A percentile compares a stretch with the other conserved stretches of the same genome.
Evolutionary conservation across 2,888 invertebrate species (phyloP).

Genomic region (Automeris io): DNA sequence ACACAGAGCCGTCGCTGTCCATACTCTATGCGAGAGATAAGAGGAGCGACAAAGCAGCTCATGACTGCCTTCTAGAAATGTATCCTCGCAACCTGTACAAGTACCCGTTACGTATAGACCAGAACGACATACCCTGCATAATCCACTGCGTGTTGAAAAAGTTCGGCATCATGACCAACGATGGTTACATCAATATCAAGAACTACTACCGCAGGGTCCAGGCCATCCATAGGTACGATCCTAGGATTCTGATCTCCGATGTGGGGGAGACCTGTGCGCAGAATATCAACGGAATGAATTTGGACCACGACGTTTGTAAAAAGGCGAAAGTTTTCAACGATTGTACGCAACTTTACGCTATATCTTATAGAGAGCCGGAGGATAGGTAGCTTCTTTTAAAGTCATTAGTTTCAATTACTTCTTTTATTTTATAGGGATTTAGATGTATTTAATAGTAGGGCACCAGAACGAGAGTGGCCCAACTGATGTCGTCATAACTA

Average conservation of each 20-base stretch:
- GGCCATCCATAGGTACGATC: conserved; percentile 64
- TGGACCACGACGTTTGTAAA: conserved; percentile 66
- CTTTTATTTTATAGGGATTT: too few relatives aligned
- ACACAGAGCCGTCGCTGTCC: conserved; percentile 57
- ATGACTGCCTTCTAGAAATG: conserved; percentile 61
- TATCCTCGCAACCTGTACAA: conserved; percentile 62
- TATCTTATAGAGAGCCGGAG: conserved; percentile 49
- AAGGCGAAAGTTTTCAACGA: conserved; percentile 70
- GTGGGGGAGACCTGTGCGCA: conserved; percentile 66
- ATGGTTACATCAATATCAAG: conserved; percentile 57
- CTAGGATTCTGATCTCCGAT: conserved; percentile 63
- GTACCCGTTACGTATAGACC: conserved; percentile 56
- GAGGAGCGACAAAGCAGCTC: conserved; percentile 53
- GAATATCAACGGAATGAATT: conserved; percentile 63
- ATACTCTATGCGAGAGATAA: conserved; percentile 61
- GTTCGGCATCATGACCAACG: conserved; percentile 67
- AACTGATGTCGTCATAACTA: too few relatives aligned
- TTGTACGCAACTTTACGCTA: conserved; percentile 63
- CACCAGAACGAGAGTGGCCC: too few relatives aligned
- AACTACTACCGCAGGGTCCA: conserved; percentile 64
- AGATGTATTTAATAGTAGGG: too few relatives aligned
- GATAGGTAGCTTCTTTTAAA: conserved; percentile 17
- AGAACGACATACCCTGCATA: conserved; percentile 64
- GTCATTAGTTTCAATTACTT: background rate
- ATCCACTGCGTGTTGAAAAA: conserved; percentile 68